Base-by-base conservation (phyloP, 2,888 invertebrate genomes). In the Neoscelio sp. region DNA sequence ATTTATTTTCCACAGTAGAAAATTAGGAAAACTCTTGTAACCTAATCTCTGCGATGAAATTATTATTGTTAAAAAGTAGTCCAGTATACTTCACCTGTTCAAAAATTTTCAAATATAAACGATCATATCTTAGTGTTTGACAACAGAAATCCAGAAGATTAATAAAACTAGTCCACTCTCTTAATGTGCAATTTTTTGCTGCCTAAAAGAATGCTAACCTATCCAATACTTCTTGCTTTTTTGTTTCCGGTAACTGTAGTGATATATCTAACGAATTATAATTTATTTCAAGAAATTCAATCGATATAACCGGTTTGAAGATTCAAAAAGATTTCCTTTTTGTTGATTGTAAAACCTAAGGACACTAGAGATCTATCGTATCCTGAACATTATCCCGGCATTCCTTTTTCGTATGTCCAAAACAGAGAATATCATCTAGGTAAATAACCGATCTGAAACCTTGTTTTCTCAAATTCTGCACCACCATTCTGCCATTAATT, bases 301-400 rank as follows among this genome's bases (percentile, higher is more conserved):
- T n/a, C n/a, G n/a, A n/a, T n/a, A 23, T 6, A 23, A 6, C 6
- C 23, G 2, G 23, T 23, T 23, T 23, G n/a, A 23, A 6, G 23
- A 4, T 23, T 6, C 6, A 23, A 23, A 3, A 23, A 3, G 4
- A 62, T 44, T 20, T 76, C 68, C 2, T 52, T n/a, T 2, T 54
- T 1, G 12, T 64, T 70, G 2, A 76, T 15, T 3, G 42, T 40
- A 12, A 77, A 65, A 0, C 70, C 65, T 10, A 77, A 17, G 2
- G 33, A 13, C 8, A 26, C 42, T 0, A 58, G 26, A 65, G 12
- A n/a, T 58, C 0, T 6, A 5, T 2, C 2, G 60, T 44, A 12
- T 2, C 18, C 2, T 38, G 30, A 12, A 80, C 17, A 58, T 81
- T 73, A 8, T 20, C 28, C 10, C 40, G 2, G 30, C 82, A 82